phyloP scores from a whole-genome alignment of 2,113 vertebrate species.

The Saccopteryx leptura region DNA sequence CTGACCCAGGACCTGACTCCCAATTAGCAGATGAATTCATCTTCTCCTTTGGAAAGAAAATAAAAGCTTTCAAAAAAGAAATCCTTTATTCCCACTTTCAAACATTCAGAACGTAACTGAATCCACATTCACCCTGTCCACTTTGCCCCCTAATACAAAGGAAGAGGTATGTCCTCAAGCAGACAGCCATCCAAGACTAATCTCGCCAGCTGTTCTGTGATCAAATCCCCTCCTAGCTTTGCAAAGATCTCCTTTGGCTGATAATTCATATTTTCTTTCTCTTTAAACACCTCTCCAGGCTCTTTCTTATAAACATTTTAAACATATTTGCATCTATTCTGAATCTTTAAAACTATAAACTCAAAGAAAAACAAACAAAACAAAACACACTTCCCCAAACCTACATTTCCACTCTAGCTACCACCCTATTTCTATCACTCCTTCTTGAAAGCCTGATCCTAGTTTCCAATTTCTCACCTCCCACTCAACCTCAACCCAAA shows the following conservation, averaged over 20 bases:
- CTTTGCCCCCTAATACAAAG: not conserved
- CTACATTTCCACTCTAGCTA: not conserved
- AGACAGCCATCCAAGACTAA: not conserved
- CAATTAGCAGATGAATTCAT: not conserved
- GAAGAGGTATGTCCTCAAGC: not conserved
- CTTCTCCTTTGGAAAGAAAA: conserved; percentile 28
- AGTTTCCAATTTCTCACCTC: not conserved
- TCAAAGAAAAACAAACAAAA: conserved; percentile 32
- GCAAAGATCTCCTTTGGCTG: not conserved
- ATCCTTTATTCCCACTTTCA: not conserved
- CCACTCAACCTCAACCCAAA: not conserved
- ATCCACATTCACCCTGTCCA: not conserved
- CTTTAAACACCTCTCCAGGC: not conserved
- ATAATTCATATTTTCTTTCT: conserved; percentile 10
- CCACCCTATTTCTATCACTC: not conserved
- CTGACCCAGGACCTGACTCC: not conserved
- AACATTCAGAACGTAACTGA: not conserved
- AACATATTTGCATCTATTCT: not conserved
- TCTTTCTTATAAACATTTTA: not conserved
- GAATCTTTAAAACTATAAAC: not conserved
- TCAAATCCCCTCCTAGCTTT: not conserved
- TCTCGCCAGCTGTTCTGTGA: not conserved
- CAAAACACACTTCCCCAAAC: not conserved
- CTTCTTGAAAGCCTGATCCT: not conserved
- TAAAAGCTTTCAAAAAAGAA: not conserved